Base-by-base conservation (phyloP, 2,113 vertebrate genomes). In the Pollimyrus isidori region DNA sequence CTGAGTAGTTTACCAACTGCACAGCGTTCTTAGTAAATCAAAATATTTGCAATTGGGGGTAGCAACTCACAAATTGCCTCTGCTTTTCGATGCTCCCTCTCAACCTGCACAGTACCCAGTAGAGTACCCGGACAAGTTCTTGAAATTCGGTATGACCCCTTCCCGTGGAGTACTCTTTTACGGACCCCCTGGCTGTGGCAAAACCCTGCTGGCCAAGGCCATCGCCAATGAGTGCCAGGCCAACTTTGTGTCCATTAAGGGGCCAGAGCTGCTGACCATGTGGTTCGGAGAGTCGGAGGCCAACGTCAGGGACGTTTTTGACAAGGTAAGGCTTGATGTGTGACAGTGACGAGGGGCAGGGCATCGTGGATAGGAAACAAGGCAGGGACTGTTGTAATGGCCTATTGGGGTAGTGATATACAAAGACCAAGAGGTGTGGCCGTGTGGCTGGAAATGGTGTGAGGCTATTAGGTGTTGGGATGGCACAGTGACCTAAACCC, bases 251-350 rank as follows among this genome's bases (percentile, higher is more conserved):
- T 94, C 93, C 88, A 93, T 94, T 65, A 94, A 94, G 89, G 93
- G 93, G 0, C 93, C 93, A 3, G 93, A 94, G 86, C 88, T 94
- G 50, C 93, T 94, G 50, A 94, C 93, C 83, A 94, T 94, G 93
- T 94, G 93, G 93, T 94, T 94, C 39, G 93, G 93, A 10, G 93
- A 94, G 91, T 94, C 93, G 0, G 93, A 94, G 88, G 93, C 93
- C 84, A 94, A 94, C 7, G 93, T 94, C 7, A 87, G 93, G 52
- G 93, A 94, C 4, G 91, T 94, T 56, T 94, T 94, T 56, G 93
- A 94, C 89, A 94, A 94, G 93, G 93, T 94, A 87, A n/a, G 87
- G 7, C 6, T 11, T 23, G 9, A 53, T 9, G 42, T 7, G 21
- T 30, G 19, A 26, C 6, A 21, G 26, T 7, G 88, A 13, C 5